Percentiles rank a stretch among this genome's conserved stretches.
Evolutionary conservation across 2,888 invertebrate genomes (phyloP).

Genomic region (Parthenolecanium corni): DNA sequence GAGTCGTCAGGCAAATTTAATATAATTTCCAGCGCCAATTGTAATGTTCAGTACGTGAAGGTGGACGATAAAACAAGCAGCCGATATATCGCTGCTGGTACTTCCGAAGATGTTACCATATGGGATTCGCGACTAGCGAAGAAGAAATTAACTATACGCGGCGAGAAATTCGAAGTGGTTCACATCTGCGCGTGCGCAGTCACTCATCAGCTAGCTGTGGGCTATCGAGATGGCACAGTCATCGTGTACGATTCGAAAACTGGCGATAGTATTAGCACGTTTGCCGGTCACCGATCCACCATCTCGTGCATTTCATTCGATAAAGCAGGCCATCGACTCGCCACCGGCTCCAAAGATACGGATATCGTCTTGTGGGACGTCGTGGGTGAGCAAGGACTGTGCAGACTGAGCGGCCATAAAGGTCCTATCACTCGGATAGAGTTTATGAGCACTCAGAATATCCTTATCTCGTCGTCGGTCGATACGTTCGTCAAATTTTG

Average conservation of each 20-base stretch:
- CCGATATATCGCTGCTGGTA: conserved; percentile 78
- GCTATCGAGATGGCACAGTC: conserved; percentile 80
- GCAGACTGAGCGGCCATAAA: conserved; percentile 83
- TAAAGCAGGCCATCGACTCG: conserved; percentile 65
- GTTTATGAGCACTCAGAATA: conserved; percentile 51
- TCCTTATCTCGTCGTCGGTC: conserved; percentile 72
- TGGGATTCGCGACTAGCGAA: conserved; percentile 86
- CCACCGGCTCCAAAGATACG: conserved; percentile 87
- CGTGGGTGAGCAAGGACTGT: conserved; percentile 79
- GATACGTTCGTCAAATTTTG: conserved; percentile 94
- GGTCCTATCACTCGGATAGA: conserved; percentile 70
- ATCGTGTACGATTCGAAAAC: conserved; percentile 68
- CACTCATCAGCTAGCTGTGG: conserved; percentile 59
- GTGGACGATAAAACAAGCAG: conserved; percentile 59
- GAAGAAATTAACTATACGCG: conserved; percentile 45
- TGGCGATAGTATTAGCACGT: conserved; percentile 57
- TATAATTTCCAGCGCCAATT: conserved; percentile 66
- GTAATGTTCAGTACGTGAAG: conserved; percentile 69
- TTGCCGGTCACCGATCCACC: conserved; percentile 74
- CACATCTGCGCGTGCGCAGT: not conserved
- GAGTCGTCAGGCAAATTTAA: conserved; percentile 74
- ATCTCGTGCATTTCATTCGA: conserved; percentile 77
- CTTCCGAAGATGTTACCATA: conserved; percentile 82
- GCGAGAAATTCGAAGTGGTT: conserved; percentile 12
- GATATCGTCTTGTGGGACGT: conserved; percentile 92